These are phyloP conservation scores for Silurus glanis DNA, from an alignment of 2,113 vertebrate genomes.

Conservation along the genomic window DNA sequence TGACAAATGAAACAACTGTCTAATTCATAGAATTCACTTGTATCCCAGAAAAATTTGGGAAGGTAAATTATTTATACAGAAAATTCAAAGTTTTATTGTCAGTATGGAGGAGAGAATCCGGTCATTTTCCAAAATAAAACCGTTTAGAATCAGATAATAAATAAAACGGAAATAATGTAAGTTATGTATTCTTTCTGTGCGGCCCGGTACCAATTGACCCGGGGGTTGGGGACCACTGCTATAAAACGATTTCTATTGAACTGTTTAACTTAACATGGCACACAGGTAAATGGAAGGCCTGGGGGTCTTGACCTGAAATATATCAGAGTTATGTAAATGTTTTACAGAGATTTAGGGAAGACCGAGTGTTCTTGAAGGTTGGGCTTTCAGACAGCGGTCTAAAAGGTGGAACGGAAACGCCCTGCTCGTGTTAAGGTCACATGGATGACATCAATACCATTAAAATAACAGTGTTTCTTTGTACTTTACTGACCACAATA, in stretches of 20 bases:
- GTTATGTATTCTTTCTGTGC: too few species aligned
- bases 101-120: background rate
- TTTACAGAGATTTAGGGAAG: constrained; percentile 52
- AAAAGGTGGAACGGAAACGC: constrained; percentile 54
- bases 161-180: too few species aligned
- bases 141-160: too few species aligned
- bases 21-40: background rate
- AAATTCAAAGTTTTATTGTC: background rate
- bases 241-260: background rate
- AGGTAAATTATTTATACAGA: background rate
- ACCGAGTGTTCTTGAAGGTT: constrained; percentile 35
- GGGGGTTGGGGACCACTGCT: background rate
- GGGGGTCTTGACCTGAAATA: background rate
- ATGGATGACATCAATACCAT: constrained; percentile 64
- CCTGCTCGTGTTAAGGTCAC: constrained; percentile 56
- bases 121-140: too few species aligned
- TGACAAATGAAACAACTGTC: background rate
- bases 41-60: background rate
- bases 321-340: constrained; percentile 30
- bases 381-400: constrained; percentile 37
- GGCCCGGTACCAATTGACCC: too few species aligned
- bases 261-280: background rate
- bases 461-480: constrained; percentile 63
- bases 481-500: constrained; percentile 59
- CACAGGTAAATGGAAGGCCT: background rate